Percentiles rank a stretch among this genome's conserved stretches.
Evolutionary conservation across 2,797 vertebrate species (phyloP).

Genomic region (Phylloscopus collybita): DNA sequence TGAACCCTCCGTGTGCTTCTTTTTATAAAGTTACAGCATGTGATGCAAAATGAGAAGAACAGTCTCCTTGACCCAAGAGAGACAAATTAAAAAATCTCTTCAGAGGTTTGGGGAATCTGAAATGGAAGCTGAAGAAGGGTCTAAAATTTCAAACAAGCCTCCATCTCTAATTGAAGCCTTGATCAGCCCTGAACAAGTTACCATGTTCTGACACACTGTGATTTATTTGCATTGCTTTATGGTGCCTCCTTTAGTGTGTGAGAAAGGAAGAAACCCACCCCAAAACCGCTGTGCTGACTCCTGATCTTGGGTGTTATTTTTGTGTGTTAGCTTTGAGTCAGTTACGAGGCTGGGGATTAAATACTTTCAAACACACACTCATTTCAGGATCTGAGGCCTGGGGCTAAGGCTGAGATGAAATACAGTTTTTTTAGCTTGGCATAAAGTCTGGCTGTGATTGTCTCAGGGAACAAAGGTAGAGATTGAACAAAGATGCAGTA

Average conservation of each 20-base stretch:
- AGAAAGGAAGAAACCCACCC: neutral
- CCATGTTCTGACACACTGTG: neutral
- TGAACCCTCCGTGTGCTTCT: neutral
- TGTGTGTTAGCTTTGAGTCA: constrained; percentile 19
- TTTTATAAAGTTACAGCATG: constrained; percentile 2
- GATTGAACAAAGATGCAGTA: constrained; percentile 21
- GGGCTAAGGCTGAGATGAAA: constrained; percentile 58
- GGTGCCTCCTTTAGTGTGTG: neutral
- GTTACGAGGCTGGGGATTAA: constrained; percentile 44
- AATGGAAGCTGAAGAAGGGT: constrained; percentile 10
- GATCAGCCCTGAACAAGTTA: neutral
- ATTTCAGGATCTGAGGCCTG: constrained; percentile 45
- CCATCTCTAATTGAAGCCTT: neutral
- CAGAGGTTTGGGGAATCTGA: constrained; percentile 3
- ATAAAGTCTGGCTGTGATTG: constrained; percentile 12
- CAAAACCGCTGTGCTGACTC: neutral
- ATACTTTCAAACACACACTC: neutral
- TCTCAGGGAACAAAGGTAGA: constrained; percentile 41
- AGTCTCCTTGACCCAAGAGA: constrained; percentile 42
- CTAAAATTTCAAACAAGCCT: neutral
- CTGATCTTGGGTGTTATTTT: constrained; percentile 12
- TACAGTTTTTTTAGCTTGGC: constrained; percentile 26
- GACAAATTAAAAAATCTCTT: constrained; percentile 30
- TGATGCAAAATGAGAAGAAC: neutral
- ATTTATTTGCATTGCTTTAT: constrained; percentile 11